These are phyloP conservation scores for Enteromius paludinosus DNA, from an alignment of 2,797 vertebrate species.

Conservation along the genomic window DNA sequence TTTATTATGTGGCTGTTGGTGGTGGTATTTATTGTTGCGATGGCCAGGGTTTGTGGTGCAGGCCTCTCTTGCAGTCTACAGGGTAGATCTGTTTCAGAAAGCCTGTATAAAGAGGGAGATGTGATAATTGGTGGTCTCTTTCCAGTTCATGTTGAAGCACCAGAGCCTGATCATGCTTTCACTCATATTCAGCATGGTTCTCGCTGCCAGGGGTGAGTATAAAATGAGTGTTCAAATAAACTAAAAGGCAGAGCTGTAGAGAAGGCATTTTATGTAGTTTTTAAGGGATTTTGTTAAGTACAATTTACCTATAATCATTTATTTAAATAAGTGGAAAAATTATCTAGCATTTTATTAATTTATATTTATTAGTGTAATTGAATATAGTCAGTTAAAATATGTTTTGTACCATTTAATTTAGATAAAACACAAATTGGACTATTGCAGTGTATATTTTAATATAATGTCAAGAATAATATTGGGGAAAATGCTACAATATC, in stretches of 20 bases:
- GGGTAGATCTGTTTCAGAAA: conserved; percentile 57
- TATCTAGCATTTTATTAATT: not conserved
- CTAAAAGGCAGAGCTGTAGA: not conserved
- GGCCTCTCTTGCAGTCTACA: conserved; percentile 54
- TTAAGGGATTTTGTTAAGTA: not conserved
- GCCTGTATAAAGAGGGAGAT: conserved; percentile 63
- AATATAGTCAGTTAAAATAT: not conserved
- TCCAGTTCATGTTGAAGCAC: conserved; percentile 60
- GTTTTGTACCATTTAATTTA: not conserved
- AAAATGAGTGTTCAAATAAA: not conserved
- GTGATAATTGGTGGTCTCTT: conserved; percentile 64
- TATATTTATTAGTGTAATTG: not conserved
- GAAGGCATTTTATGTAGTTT: not conserved
- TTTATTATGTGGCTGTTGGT: conserved; percentile 56
- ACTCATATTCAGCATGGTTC: conserved; percentile 4
- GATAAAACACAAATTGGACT: not conserved
- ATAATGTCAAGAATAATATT: not conserved
- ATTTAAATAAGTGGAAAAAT: too few relatives aligned
- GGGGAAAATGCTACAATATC: not conserved
- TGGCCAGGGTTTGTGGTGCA: conserved; percentile 30
- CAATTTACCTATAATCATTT: not conserved
- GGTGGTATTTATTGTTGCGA: conserved; percentile 53
- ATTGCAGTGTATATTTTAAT: not conserved
- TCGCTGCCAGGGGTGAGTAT: conserved; percentile 56
- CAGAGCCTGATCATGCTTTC: conserved; percentile 58